Percentiles rank a stretch among this genome's conserved stretches.
phyloP scores from a whole-genome alignment of 2,888 invertebrate species.

The Chironomus tentans region DNA sequence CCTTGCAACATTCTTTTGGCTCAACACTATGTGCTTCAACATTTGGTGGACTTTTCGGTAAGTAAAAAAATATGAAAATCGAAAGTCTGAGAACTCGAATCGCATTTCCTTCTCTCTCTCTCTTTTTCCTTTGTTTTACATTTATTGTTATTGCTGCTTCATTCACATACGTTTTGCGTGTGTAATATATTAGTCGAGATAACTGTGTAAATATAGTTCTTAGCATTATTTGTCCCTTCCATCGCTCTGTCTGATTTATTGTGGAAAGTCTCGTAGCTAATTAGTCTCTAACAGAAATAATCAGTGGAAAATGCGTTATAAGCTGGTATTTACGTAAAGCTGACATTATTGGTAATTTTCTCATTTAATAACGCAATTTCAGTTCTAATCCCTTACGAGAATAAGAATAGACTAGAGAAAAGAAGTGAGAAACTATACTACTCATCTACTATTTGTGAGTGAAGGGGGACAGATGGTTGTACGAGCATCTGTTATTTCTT shows the following conservation, averaged over 20 bases:
- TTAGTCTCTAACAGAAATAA: no score
- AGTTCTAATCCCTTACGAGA: background rate
- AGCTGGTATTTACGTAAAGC: no score
- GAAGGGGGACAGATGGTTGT: slow-evolving; percentile 20
- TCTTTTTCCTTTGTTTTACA: background rate
- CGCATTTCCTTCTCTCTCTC: background rate
- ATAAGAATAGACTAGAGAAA: background rate
- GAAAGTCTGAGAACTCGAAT: slow-evolving; percentile 24
- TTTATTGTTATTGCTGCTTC: background rate
- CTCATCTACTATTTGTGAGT: background rate
- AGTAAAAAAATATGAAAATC: slow-evolving; percentile 39
- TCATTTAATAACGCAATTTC: background rate
- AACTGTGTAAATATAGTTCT: background rate
- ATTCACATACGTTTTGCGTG: background rate
- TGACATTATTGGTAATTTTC: no score
- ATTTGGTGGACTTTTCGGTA: slow-evolving; percentile 90
- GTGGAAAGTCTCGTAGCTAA: no score
- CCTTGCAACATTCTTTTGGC: slow-evolving; percentile 85
- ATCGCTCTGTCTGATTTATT: no score
- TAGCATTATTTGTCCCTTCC: background rate
- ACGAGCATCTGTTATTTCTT: slow-evolving; percentile 14
- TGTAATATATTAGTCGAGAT: background rate
- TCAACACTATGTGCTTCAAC: slow-evolving; percentile 90
- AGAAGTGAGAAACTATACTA: background rate
- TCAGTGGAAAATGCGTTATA: no score